Evolutionary conservation across 1,140 invertebrate genomes (phyloP).

Genomic region (Mylabris phalerata): DNA sequence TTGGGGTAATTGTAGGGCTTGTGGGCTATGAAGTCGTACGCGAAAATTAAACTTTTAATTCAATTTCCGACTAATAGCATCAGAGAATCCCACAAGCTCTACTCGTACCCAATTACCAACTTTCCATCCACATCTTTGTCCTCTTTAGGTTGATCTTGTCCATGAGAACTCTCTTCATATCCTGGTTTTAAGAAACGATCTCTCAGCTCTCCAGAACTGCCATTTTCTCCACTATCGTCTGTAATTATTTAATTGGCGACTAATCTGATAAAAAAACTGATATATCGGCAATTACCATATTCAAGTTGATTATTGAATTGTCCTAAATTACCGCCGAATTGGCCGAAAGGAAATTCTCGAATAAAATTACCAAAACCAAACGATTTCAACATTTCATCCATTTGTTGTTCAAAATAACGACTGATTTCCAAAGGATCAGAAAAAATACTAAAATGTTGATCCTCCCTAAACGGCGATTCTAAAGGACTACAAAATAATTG

Average conservation of each 20-base stretch:
- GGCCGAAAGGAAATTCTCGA: constrained; percentile 7
- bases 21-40: too few relatives aligned
- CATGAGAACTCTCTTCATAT: constrained; percentile 28
- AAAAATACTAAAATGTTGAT: constrained; percentile 40
- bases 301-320: not conserved
- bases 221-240: not conserved
- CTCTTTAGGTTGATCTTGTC: constrained; percentile 26
- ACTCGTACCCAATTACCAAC: constrained; percentile 35
- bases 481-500: too few relatives aligned
- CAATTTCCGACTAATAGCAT: too few relatives aligned
- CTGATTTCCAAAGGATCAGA: constrained; percentile 45
- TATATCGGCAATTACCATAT: not conserved
- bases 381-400: constrained; percentile 41
- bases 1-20: too few relatives aligned
- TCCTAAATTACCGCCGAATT: constrained; percentile 11
- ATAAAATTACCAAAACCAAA: constrained; percentile 31
- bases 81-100: not conserved
- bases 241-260: not conserved
- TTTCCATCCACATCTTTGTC: constrained; percentile 49
- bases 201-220: constrained; percentile 31
- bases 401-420: constrained; percentile 44
- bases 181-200: constrained; percentile 45
- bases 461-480: too few relatives aligned
- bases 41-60: too few relatives aligned
- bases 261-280: not conserved